Percentiles rank a stretch among this genome's conserved stretches.
Conservation (phyloP, 2,888 invertebrate genomes). For the Alviniconcha strummeri region DNA sequence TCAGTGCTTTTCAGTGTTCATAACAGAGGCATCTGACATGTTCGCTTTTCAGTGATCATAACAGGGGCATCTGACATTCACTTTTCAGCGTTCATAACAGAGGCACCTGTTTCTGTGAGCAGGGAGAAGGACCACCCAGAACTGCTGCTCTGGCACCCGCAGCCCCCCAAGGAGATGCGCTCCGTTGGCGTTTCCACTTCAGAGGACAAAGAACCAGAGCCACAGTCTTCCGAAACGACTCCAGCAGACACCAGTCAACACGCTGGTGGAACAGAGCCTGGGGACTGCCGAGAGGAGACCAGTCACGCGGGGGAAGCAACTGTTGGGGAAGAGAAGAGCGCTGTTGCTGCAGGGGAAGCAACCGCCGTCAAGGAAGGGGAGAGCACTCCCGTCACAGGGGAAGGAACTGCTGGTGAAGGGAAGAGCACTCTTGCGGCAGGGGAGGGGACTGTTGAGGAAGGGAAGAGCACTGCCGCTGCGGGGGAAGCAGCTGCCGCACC, state of each 20-base stretch:
- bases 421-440: no score
- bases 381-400: no score
- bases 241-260: not conserved
- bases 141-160: constrained; percentile 53
- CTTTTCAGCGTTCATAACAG: no score
- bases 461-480: no score
- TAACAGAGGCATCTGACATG: no score
- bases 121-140: constrained; percentile 56
- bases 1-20: no score
- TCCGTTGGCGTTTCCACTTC: constrained; percentile 22
- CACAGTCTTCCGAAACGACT: not conserved
- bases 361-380: not conserved
- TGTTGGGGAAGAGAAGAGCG: not conserved
- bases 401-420: no score
- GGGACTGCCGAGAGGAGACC: not conserved
- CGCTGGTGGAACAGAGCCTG: not conserved
- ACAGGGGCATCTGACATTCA: no score
- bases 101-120: not conserved
- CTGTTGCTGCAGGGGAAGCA: not conserved
- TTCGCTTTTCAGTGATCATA: no score
- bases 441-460: no score
- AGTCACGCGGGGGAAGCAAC: not conserved
- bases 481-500: no score
- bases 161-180: constrained; percentile 38
- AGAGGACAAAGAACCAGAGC: not conserved